Conservation (phyloP, 2,113 vertebrate species). For the Sprattus sprattus region DNA sequence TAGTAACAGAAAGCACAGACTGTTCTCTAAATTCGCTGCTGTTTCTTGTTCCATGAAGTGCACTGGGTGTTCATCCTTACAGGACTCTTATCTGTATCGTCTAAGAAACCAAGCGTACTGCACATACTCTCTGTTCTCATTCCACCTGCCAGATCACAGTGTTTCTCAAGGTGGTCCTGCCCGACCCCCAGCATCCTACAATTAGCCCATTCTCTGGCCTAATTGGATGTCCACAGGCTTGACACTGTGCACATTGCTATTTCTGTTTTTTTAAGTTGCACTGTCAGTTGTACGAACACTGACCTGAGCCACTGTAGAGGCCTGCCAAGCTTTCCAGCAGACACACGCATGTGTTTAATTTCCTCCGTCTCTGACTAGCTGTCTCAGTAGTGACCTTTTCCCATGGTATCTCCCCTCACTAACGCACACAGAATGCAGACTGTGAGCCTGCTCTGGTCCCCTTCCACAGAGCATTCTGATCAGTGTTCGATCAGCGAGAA, state of each 20-base stretch:
- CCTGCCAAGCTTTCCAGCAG: not conserved
- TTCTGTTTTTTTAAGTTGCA: not conserved
- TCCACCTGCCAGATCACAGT: too few species aligned
- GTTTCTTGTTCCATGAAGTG: not conserved
- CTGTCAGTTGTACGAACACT: not conserved
- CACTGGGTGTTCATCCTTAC: not conserved
- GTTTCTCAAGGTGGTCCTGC: too few species aligned
- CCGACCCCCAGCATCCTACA: too few species aligned
- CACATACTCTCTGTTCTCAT: not conserved
- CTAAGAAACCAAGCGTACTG: not conserved
- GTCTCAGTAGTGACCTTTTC: not conserved
- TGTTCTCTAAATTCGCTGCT: not conserved
- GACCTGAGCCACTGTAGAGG: not conserved
- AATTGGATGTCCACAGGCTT: too few species aligned
- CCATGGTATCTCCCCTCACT: not conserved
- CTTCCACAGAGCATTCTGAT: not conserved
- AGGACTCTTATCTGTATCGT: not conserved
- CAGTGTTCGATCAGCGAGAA: not conserved
- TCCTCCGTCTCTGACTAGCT: not conserved
- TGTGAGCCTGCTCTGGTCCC: not conserved
- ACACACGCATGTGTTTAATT: not conserved
- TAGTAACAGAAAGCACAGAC: not conserved
- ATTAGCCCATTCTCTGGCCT: too few species aligned
- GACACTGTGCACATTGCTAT: not conserved
- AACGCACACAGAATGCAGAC: not conserved